Evolutionary conservation across 2,113 vertebrate species (phyloP), one percentile per base, ranked within the genome.

Genomic region (Oreochromis niloticus): DNA sequence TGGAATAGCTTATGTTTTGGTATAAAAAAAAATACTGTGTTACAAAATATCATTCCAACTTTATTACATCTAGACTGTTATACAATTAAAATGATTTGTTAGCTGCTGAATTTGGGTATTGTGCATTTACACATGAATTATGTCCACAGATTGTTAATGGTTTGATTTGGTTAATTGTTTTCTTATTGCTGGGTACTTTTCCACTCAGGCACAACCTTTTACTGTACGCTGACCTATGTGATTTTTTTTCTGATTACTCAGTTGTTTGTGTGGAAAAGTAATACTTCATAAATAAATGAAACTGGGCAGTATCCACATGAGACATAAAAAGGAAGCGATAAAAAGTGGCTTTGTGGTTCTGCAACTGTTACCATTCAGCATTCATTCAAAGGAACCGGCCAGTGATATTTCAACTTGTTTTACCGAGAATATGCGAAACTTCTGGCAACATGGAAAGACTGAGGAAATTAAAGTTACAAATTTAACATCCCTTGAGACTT

Each of bases 221-320:
- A 39, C 61, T n/a, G 9, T 39, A 39, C 0, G 19, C 17, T 66
- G 34, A 39, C 19, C 0, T n/a, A 39, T 66, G 61, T 66, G 4
- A 66, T 66, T 34, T 39, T 36, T 39, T 32, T 36, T 66, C 0
- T 36, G 32, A n/a, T 63, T 63, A 36, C 17, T 63, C 59, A 63
- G 34, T 66, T 66, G 32, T 32, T n/a, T 66, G 32, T 66, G 61
- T 66, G 61, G 17, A 66, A 66, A 39, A 66, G 1, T 39, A n/a
- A 66, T 66, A n/a, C 61, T 66, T 66, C 32, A 10, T 11, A 63
- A 63, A 39, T 39, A 66, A 66, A 36, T 66, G 32, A 0, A 66
- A 66, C 61, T 66, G 61, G 32, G 36, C 61, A 66, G 61, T 66
- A 66, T 66, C 61, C 32, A 36, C 32, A 36, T 1, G 2, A 36